Evolutionary conservation across 2,113 vertebrate genomes (phyloP).

Genomic region (Pipa parva): DNA sequence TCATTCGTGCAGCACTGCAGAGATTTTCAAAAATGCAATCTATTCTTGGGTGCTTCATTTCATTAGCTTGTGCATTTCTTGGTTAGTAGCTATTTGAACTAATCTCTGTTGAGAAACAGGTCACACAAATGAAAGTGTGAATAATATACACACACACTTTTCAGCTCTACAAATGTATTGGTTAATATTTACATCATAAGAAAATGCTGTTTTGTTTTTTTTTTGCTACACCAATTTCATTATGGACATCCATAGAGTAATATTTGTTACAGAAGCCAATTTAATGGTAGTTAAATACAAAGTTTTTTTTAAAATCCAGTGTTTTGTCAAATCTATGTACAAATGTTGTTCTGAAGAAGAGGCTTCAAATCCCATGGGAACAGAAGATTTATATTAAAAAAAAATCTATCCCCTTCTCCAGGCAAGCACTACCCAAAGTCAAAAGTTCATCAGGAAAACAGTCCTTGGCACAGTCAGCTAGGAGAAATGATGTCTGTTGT

Average conservation of each 20-base stretch:
- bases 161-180: background rate
- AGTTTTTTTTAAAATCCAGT: background rate
- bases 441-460: constrained; percentile 1
- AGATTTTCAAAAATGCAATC: background rate
- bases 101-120: too few relatives aligned
- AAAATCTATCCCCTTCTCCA: background rate
- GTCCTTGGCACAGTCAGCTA: constrained; percentile 31
- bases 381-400: background rate
- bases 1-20: background rate
- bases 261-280: too few relatives aligned
- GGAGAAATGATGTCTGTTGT: constrained; percentile 12
- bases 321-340: background rate
- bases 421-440: background rate
- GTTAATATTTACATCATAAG: too few relatives aligned
- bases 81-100: too few relatives aligned
- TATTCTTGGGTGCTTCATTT: too few relatives aligned
- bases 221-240: too few relatives aligned
- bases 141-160: background rate
- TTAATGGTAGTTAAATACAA: background rate
- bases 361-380: background rate
- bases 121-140: too few relatives aligned
- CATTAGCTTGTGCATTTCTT: too few relatives aligned
- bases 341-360: background rate
- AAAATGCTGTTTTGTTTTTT: too few relatives aligned
- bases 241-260: too few relatives aligned